Evolutionary conservation across 2,797 vertebrate species (phyloP), one percentile per base, ranked within the genome.

Genomic region (Myripristis murdjan): DNA sequence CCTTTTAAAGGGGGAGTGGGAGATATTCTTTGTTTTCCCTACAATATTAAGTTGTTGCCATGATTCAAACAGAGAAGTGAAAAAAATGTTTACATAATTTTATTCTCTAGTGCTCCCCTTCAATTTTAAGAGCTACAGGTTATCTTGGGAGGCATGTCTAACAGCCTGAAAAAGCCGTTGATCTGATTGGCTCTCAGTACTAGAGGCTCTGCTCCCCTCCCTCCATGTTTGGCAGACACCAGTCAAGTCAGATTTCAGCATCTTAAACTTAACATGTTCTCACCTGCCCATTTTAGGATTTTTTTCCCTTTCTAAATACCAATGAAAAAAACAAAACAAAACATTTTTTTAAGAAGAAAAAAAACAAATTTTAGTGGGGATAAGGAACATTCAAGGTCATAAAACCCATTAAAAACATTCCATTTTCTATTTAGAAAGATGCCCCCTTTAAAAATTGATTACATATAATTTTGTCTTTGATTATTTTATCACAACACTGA

Each of bases 181-280:
- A 28, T 62, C 44, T 49, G 62, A 71, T 61, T 59, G 48, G 56
- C 47, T 62, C 31, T 63, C 10, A 35, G 52, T n/a, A n/a, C n/a
- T 61, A 56, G 37, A 15, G 44, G 23, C 12, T 6, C 52, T 31
- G 2, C 37, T 31, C 60, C n/a, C 6, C n/a, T 48, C 18, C 24
- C 16, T n/a, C n/a, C n/a, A n/a, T n/a, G n/a, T n/a, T n/a, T n/a
- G n/a, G n/a, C n/a, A n/a, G n/a, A n/a, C n/a, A n/a, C n/a, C n/a
- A n/a, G n/a, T n/a, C n/a, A n/a, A n/a, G n/a, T n/a, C n/a, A n/a
- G n/a, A n/a, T n/a, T n/a, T n/a, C n/a, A n/a, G n/a, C n/a, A n/a
- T n/a, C n/a, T n/a, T n/a, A n/a, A n/a, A n/a, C n/a, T n/a, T n/a
- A 35, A 7, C 33, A 35, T 35, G 33, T 35, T 8, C 9, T 10